phyloP scores from a whole-genome alignment of 1,140 invertebrate species.

The Charaxes varanes region DNA sequence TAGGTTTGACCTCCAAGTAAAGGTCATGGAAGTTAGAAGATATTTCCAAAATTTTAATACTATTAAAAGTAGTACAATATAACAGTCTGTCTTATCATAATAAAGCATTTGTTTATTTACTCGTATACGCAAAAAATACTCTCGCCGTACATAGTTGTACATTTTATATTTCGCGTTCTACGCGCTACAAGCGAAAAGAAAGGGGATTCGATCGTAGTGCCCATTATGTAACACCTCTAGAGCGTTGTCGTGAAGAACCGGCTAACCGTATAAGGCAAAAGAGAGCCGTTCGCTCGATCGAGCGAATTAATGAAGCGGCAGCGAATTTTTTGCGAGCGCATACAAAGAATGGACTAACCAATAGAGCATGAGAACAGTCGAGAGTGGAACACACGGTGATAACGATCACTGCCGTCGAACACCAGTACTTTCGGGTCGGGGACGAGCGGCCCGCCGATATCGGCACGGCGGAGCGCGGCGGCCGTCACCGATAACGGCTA shows the following conservation, averaged over 20 bases:
- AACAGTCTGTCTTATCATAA: no score
- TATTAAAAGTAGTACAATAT: no score
- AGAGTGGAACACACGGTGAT: slow-evolving; percentile 63
- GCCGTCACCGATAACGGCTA: slow-evolving; percentile 34
- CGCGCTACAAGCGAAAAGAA: slow-evolving; percentile 9
- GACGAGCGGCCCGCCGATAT: slow-evolving; percentile 24
- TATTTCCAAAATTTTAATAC: no score
- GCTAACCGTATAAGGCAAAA: slow-evolving; percentile 18
- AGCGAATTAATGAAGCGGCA: slow-evolving; percentile 18
- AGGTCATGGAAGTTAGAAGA: no score
- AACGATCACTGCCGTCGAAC: slow-evolving; percentile 37
- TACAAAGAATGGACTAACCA: slow-evolving; percentile 49
- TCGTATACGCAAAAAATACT: no score
- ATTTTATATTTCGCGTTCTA: neutral
- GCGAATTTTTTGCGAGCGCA: slow-evolving; percentile 13
- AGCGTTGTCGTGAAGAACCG: slow-evolving; percentile 27
- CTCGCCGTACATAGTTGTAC: no score
- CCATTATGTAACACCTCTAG: slow-evolving; percentile 51
- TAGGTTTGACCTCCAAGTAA: slow-evolving; percentile 10
- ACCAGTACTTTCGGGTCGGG: slow-evolving; percentile 35
- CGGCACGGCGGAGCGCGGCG: slow-evolving; percentile 11
- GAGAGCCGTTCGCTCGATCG: slow-evolving; percentile 12
- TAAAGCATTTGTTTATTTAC: no score
- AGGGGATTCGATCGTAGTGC: slow-evolving; percentile 15
- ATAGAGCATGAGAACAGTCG: slow-evolving; percentile 66